These are phyloP conservation scores for Dasyornis broadbenti DNA, from an alignment of 2,113 vertebrate genomes.

Conservation along the genomic window DNA sequence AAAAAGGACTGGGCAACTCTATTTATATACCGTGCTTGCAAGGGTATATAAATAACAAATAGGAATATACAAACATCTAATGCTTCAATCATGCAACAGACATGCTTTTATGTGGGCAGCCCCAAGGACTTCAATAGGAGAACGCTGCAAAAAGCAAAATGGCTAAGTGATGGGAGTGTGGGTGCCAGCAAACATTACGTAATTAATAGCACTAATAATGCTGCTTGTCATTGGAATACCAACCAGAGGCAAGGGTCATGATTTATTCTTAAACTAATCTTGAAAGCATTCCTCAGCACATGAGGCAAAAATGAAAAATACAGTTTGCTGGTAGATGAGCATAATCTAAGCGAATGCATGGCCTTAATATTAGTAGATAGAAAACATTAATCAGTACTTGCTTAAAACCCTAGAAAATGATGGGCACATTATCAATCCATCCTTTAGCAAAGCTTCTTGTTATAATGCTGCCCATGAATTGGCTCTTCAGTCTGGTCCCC, in stretches of 20 bases:
- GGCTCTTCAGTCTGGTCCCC: not conserved
- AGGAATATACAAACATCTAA: not conserved
- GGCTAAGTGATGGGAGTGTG: not conserved
- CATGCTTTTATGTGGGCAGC: not conserved
- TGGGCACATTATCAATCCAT: not conserved
- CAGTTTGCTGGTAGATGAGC: not conserved
- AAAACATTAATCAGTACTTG: not conserved
- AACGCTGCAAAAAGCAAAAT: not conserved
- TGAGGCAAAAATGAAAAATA: not conserved
- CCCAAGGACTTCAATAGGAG: not conserved
- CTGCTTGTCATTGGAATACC: not conserved
- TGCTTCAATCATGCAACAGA: not conserved
- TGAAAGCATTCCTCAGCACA: not conserved
- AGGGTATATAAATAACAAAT: not conserved
- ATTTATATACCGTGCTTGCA: not conserved
- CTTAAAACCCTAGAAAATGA: not conserved
- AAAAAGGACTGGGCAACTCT: not conserved
- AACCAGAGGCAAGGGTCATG: not conserved
- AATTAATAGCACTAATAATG: slow-evolving; percentile 37
- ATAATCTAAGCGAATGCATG: not conserved
- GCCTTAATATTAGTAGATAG: not conserved
- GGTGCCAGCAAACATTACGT: not conserved
- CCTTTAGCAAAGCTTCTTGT: not conserved
- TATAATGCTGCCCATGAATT: not conserved
- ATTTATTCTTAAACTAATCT: slow-evolving; percentile 16